A percentile compares a stretch with the other conserved stretches of the same genome.
These are phyloP conservation scores for Lordiphosa fenestrarum DNA, from an alignment of 2,888 invertebrate species.

Conservation along the genomic window DNA sequence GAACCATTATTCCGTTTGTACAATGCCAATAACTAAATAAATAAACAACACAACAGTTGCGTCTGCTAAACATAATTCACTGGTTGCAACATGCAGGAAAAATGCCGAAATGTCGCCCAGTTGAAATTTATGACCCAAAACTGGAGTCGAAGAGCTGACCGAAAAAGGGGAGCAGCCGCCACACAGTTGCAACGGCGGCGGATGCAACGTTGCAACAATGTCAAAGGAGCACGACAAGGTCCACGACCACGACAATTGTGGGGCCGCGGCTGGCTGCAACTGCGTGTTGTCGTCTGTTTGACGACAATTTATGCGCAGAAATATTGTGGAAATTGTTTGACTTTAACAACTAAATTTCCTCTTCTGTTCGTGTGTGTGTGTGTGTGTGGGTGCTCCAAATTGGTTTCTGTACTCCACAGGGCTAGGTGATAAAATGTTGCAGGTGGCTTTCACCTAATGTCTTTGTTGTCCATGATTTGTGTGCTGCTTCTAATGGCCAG, in stretches of 20 bases:
- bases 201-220: conserved; percentile 59
- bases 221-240: conserved; percentile 38
- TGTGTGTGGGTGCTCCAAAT: conserved; percentile 61
- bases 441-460: conserved; percentile 44
- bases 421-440: conserved; percentile 64
- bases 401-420: conserved; percentile 57
- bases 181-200: conserved; percentile 37
- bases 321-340: conserved; percentile 73
- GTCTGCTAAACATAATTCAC: conserved; percentile 47
- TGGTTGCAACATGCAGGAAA: conserved; percentile 61
- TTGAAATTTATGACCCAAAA: conserved; percentile 72
- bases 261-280: conserved; percentile 10
- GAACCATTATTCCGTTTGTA: conserved; percentile 5
- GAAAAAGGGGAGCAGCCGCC: conserved; percentile 54
- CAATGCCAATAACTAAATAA: conserved; percentile 40
- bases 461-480: conserved; percentile 47
- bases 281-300: conserved; percentile 23
- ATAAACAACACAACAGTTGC: conserved; percentile 26
- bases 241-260: conserved; percentile 10
- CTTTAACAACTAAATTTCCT: conserved; percentile 75
- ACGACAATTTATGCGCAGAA: conserved; percentile 69
- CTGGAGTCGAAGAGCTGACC: conserved; percentile 41
- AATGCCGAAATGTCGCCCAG: conserved; percentile 72
- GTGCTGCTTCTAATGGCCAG: conserved; percentile 55
- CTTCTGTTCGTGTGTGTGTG: conserved; percentile 41